Conservation (phyloP, 2,797 vertebrate species). For the Phataginus tricuspis region DNA sequence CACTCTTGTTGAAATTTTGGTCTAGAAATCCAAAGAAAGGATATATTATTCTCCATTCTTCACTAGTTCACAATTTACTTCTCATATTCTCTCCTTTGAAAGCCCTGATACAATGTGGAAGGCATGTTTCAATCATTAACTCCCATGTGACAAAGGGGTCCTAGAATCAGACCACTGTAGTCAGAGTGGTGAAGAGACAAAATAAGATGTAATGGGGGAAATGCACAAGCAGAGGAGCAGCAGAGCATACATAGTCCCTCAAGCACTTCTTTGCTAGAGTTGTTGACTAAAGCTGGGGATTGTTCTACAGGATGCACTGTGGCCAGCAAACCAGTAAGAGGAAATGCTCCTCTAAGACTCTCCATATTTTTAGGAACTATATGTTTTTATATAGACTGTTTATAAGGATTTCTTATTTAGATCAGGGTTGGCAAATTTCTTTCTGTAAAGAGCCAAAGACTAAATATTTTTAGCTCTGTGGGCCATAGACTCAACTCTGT, state of each 20-base stretch:
- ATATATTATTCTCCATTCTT: background rate
- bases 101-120: background rate
- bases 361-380: background rate
- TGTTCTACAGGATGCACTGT: background rate
- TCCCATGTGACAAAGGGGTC: background rate
- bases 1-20: background rate
- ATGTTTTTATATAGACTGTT: background rate
- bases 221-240: background rate
- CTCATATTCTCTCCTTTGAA: background rate
- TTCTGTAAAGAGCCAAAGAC: background rate
- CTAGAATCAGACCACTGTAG: background rate
- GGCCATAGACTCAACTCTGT: background rate
- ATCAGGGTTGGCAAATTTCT: background rate
- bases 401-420: background rate
- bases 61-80: background rate
- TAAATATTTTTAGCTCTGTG: background rate
- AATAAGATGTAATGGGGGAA: background rate
- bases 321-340: background rate
- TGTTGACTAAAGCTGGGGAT: background rate
- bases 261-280: background rate
- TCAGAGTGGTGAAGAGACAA: background rate
- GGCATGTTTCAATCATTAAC: background rate
- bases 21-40: background rate
- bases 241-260: background rate
- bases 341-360: background rate